phyloP scores from a whole-genome alignment of 2,888 invertebrate species.

The Torymus auratus region DNA sequence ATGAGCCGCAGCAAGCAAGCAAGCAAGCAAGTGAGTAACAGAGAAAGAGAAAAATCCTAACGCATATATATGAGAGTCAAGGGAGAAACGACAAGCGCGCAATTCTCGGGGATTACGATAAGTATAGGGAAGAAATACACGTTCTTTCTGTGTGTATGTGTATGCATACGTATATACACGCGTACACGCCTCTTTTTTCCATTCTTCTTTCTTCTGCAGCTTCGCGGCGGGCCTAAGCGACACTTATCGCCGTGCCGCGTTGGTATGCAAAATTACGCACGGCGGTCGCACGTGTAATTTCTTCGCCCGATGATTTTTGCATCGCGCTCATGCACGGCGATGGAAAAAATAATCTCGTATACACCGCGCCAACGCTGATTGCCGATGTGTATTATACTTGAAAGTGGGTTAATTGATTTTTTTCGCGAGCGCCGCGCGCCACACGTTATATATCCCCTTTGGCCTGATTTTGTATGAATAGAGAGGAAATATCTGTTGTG shows the following conservation, averaged over 20 bases:
- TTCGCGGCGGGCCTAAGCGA: constrained; percentile 35
- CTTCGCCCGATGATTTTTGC: constrained; percentile 23
- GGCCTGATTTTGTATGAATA: constrained; percentile 14
- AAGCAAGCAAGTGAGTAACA: no score
- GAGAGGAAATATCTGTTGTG: not conserved
- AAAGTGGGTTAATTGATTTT: constrained; percentile 55
- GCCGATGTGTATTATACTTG: not conserved
- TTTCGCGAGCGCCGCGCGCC: not conserved
- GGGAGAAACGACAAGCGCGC: constrained; percentile 28
- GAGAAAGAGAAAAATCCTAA: constrained; percentile 27
- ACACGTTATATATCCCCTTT: constrained; percentile 3
- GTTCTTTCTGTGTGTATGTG: no score
- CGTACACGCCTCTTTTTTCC: constrained; percentile 25
- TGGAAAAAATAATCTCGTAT: constrained; percentile 30
- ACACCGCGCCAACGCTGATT: not conserved
- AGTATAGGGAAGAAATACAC: constrained; percentile 46
- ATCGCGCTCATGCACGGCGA: not conserved
- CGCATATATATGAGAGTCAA: not conserved
- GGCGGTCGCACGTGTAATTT: constrained; percentile 27
- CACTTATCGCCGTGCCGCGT: constrained; percentile 26
- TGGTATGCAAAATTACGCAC: constrained; percentile 46
- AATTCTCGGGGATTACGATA: constrained; percentile 51
- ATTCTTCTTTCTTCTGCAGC: constrained; percentile 40
- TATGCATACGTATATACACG: not conserved
- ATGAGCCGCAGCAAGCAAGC: constrained; percentile 1